Evolutionary conservation across 37 sponge, comb jelly and placozoan species (phyloP).

Genomic region (Eunapius fragilis): DNA sequence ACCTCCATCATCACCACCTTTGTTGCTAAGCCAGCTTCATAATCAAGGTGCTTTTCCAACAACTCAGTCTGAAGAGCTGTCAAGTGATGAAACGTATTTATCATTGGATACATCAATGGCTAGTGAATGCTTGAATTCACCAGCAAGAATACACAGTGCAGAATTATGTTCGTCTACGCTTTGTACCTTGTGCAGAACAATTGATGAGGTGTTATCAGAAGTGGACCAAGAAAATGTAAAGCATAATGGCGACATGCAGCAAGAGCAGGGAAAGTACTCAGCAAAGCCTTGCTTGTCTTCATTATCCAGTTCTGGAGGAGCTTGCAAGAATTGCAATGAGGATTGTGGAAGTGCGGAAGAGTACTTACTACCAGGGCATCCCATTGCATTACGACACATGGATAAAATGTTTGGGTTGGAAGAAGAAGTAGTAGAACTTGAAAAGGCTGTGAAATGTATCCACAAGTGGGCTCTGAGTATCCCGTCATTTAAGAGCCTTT

Average conservation of each 20-base stretch:
- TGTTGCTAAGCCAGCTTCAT: background rate
- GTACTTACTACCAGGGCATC: background rate
- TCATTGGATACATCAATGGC: background rate
- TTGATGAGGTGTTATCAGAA: background rate
- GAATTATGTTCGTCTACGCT: background rate
- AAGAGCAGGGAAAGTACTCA: background rate
- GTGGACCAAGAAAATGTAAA: background rate
- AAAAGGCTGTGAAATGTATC: background rate
- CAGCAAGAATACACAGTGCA: background rate
- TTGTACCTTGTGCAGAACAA: background rate
- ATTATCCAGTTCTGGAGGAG: background rate
- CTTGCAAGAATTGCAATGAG: background rate
- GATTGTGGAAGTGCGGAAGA: background rate
- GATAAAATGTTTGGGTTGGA: background rate
- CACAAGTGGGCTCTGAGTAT: background rate
- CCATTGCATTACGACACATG: background rate
- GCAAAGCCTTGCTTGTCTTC: background rate
- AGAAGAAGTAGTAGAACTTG: background rate
- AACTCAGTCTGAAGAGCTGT: background rate
- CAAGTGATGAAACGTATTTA: background rate
- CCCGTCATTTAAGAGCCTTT: background rate
- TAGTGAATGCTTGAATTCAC: background rate
- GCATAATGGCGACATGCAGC: background rate
- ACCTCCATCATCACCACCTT: background rate
- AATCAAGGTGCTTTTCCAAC: background rate